Evolutionary conservation across 2,888 invertebrate genomes (phyloP), one percentile per base, ranked within the genome.

Genomic region (Melanophora roralis): DNA sequence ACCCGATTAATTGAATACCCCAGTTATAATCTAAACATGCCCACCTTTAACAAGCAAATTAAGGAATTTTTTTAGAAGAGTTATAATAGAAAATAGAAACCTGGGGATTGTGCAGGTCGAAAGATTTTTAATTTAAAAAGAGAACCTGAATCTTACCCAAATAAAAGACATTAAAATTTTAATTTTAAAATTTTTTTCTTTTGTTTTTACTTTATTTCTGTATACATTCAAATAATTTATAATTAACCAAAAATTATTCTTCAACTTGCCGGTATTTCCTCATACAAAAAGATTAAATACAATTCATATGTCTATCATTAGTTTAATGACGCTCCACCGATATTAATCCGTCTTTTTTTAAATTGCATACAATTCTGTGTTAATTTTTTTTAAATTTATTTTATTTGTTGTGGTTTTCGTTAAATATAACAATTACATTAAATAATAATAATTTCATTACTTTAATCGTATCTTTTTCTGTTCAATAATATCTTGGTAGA

Each of bases 161-260:
- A 62, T 62, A 19, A 67, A 72, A 78, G 23, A 55, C 55, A 49
- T 12, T 34, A 19, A 0, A 21, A 16, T 16, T 67, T 34, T 47
- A 55, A 62, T 67, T 57, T 47, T 68, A 62, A 32, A 73, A 68
- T 45, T 8, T 3, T 65, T 45, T 60, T 59, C 38, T 55, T 45
- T 51, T 73, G 27, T 36, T 65, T 59, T 74, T 64, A 27, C 53
- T 71, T 80, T 76, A 68, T 80, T 80, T 79, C 34, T 72, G 80
- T 80, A 80, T 80, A 80, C 80, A 80, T 80, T 76, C 80, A 80
- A 73, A 68, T 80, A 76, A 80, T 76, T 80, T 80, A 80, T 76
- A 68, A 76, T 80, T 68, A 80, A 75, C 72, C 43, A 67, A 69
- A 76, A 79, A 75, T 60, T 71, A 75, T 60, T 16, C 27, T 59